Evolutionary conservation across 2,113 vertebrate genomes (phyloP).

Genomic region (Otus sunia): DNA sequence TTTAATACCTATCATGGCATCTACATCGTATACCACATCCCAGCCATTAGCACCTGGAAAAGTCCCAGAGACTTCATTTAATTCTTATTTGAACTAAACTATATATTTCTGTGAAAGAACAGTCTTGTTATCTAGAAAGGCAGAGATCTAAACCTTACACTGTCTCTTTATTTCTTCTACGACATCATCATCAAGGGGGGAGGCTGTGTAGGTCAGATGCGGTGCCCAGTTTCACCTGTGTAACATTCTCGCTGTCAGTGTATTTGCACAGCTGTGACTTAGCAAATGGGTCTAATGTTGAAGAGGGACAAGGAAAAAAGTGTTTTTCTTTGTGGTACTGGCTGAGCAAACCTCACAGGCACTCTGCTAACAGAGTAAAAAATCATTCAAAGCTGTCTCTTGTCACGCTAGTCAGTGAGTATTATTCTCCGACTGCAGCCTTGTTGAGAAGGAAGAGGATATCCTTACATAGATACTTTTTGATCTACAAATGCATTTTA

Average conservation of each 20-base stretch:
- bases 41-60: neutral
- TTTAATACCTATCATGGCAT: neutral
- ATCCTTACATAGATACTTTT: neutral
- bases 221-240: neutral
- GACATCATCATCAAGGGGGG: neutral
- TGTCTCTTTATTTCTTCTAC: neutral
- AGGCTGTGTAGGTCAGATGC: neutral
- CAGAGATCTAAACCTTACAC: neutral
- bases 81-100: neutral
- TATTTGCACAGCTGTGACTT: conserved; percentile 26
- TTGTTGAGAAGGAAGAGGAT: neutral
- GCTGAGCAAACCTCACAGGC: neutral
- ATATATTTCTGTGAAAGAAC: neutral
- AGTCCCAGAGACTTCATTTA: neutral
- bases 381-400: neutral
- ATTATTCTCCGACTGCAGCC: neutral
- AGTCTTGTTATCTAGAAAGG: neutral
- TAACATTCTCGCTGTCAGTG: neutral
- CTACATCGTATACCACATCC: neutral
- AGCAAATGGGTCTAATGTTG: neutral
- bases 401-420: neutral
- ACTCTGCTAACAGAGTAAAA: conserved; percentile 17
- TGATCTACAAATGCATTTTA: neutral
- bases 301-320: neutral
- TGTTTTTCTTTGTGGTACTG: conserved; percentile 6